Evolutionary conservation across 2,797 vertebrate species (phyloP).

Genomic region (Sphenodon punctatus): DNA sequence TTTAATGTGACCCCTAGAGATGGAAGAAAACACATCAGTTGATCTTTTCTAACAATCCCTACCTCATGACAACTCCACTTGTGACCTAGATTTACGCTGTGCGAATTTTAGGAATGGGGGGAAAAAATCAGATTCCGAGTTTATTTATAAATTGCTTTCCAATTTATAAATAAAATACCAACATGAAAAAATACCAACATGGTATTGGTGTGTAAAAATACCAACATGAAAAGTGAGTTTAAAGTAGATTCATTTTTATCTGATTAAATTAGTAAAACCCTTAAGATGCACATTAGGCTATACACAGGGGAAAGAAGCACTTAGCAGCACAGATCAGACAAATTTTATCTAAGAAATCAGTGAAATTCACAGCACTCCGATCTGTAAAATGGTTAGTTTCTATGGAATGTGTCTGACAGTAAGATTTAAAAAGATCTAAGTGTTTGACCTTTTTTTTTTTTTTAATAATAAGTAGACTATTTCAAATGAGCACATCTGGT

Average conservation of each 20-base stretch:
- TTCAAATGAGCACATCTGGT: constrained; percentile 79
- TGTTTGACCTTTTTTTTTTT: constrained; percentile 69
- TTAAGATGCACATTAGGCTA: neutral
- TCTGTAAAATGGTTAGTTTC: constrained; percentile 63
- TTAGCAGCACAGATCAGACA: constrained; percentile 32
- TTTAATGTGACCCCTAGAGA: neutral
- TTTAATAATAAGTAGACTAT: constrained; percentile 67
- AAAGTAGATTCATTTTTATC: constrained; percentile 16
- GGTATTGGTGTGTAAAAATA: constrained; percentile 8
- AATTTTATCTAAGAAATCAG: constrained; percentile 24
- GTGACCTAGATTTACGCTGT: constrained; percentile 23
- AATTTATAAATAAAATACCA: neutral
- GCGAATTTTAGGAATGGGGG: constrained; percentile 20
- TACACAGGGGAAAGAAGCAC: constrained; percentile 18
- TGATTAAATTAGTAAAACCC: constrained; percentile 19
- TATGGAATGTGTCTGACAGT: constrained; percentile 64
- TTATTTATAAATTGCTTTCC: neutral
- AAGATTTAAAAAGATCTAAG: constrained; percentile 75
- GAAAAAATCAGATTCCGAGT: neutral
- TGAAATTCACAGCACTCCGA: constrained; percentile 28
- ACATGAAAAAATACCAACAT: neutral
- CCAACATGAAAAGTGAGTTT: neutral
- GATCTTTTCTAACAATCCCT: constrained; percentile 17
- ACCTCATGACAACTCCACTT: neutral
- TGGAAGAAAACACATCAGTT: neutral